These are phyloP conservation scores for Petrocephalus schoutedeni DNA, from an alignment of 2,797 vertebrate species.

Conservation along the genomic window DNA sequence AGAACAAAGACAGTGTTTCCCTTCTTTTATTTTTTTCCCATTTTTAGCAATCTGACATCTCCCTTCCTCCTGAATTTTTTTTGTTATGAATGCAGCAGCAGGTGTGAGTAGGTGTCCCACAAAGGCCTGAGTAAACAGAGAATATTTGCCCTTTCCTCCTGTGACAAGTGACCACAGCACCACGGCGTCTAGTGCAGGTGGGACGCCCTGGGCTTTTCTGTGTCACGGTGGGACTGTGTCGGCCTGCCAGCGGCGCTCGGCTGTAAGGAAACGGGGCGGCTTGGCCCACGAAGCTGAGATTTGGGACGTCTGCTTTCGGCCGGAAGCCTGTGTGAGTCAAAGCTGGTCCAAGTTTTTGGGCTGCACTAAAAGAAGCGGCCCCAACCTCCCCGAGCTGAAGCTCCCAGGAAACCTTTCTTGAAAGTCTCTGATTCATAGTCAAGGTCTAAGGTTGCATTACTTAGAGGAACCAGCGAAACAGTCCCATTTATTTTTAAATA, in stretches of 20 bases:
- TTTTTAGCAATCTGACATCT: not conserved
- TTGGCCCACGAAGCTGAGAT: not conserved
- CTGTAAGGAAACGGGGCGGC: not conserved
- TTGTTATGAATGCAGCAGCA: not conserved
- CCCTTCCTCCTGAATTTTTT: not conserved
- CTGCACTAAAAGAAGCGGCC: not conserved
- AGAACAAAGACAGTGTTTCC: not conserved
- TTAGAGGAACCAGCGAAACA: not conserved
- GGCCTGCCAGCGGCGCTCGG: not conserved
- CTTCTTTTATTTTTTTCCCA: not conserved
- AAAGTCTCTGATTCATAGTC: not conserved
- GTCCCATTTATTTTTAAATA: not conserved
- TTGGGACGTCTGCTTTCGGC: not conserved
- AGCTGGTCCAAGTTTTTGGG: not conserved
- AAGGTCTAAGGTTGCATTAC: not conserved
- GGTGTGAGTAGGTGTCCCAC: not conserved
- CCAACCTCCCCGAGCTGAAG: not conserved
- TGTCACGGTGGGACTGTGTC: not conserved
- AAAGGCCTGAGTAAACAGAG: not conserved
- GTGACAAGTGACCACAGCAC: not conserved
- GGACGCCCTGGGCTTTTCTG: not conserved
- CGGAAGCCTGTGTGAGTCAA: not conserved
- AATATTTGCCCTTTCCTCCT: not conserved
- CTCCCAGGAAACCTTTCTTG: not conserved
- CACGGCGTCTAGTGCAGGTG: not conserved